Percentiles rank a stretch among this genome's conserved stretches.
phyloP scores from a whole-genome alignment of 2,888 invertebrate genomes.

The Dioctria rufipes region DNA sequence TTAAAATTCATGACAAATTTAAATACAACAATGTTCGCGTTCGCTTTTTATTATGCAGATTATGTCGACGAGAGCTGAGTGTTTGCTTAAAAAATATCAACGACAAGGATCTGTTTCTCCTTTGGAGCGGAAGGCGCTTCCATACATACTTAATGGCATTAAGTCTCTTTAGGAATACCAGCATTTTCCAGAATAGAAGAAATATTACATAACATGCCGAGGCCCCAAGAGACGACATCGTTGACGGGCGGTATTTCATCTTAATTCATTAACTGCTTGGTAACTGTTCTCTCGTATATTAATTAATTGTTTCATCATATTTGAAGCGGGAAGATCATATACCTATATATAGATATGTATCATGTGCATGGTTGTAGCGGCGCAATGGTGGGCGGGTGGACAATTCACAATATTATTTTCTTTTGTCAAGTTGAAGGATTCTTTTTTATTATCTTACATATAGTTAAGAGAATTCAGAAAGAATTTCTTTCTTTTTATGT shows the following conservation, averaged over 20 bases:
- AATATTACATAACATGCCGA: no score
- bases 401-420: not conserved
- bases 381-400: no score
- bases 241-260: not conserved
- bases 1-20: constrained; percentile 50
- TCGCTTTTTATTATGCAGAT: constrained; percentile 47
- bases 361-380: no score
- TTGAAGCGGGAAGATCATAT: constrained; percentile 11
- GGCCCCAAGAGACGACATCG: no score
- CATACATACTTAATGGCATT: constrained; percentile 35
- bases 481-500: no score
- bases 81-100: constrained; percentile 43
- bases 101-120: constrained; percentile 4
- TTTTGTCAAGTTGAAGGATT: constrained; percentile 7
- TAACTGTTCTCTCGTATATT: constrained; percentile 39
- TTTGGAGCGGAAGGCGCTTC: constrained; percentile 18
- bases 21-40: constrained; percentile 49
- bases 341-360: no score
- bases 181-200: no score
- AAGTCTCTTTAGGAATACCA: not conserved
- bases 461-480: no score
- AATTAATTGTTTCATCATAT: constrained; percentile 47
- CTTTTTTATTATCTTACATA: not conserved
- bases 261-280: constrained; percentile 42
- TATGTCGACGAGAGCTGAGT: constrained; percentile 25